Conservation (phyloP, 1,140 invertebrate species). For the Anastrepha obliqua region DNA sequence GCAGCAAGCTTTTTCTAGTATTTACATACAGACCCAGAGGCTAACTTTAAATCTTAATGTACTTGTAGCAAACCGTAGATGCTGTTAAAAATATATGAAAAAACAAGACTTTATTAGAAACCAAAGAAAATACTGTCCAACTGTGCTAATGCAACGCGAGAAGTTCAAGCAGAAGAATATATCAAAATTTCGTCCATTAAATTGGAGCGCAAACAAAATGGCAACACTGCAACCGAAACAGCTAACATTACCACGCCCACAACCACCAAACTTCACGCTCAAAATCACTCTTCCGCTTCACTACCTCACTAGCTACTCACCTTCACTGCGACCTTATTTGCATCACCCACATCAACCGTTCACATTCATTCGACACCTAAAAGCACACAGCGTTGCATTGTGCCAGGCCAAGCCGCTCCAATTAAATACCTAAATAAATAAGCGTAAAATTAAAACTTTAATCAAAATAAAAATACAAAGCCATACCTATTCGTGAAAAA, state of each 20-base stretch:
- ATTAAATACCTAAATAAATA: conserved; percentile 52
- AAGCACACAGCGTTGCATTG: conserved; percentile 37
- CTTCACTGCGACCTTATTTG: not conserved
- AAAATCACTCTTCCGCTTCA: conserved; percentile 18
- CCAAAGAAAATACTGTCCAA: conserved; percentile 52
- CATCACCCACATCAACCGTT: not conserved
- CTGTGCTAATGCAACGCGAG: conserved; percentile 32
- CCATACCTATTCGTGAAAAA: conserved; percentile 3
- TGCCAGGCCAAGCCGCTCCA: conserved; percentile 46
- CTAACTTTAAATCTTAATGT: conserved; percentile 42
- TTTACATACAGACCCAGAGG: conserved; percentile 7
- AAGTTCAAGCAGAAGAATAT: conserved; percentile 48
- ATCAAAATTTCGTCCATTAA: conserved; percentile 52
- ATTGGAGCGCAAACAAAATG: conserved; percentile 49
- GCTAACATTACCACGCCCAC: not conserved
- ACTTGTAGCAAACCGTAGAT: conserved; percentile 15
- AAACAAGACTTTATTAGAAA: conserved; percentile 42
- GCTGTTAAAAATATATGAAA: conserved; percentile 19
- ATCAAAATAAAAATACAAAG: conserved; percentile 24
- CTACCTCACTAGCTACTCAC: conserved; percentile 27
- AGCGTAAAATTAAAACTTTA: conserved; percentile 44
- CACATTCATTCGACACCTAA: not conserved
- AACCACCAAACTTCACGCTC: not conserved
- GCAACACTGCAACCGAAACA: conserved; percentile 42
- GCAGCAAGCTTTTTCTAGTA: not conserved